These are phyloP conservation scores for Saguinus imperator DNA, from an alignment of 2,113 vertebrate genomes.

Conservation along the genomic window DNA sequence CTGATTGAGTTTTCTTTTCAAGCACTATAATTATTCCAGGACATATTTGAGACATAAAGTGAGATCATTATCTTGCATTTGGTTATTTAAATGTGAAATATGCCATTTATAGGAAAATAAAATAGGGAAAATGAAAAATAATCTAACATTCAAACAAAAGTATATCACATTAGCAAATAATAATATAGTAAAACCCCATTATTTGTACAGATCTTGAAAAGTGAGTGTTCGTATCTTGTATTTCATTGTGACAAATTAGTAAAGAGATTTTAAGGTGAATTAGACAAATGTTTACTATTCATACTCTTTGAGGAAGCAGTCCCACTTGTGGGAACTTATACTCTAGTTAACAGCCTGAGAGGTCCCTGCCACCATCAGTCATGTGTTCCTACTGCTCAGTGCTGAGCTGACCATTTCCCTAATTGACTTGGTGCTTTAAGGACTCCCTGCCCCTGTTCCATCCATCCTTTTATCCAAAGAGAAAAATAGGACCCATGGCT, in stretches of 20 bases:
- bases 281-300: not conserved
- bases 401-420: not conserved
- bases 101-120: not conserved
- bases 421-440: not conserved
- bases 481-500: not conserved
- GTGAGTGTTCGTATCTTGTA: not conserved
- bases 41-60: not conserved
- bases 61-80: not conserved
- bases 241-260: not conserved
- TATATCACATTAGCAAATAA: not conserved
- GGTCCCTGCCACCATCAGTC: not conserved
- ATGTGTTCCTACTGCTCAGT: not conserved
- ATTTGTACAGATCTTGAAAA: not conserved
- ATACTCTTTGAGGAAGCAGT: not conserved
- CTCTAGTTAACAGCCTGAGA: not conserved
- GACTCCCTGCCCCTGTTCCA: not conserved
- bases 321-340: not conserved
- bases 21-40: not conserved
- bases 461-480: not conserved
- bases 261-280: not conserved
- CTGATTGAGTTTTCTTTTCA: not conserved
- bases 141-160: not conserved
- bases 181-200: not conserved
- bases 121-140: not conserved
- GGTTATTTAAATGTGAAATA: not conserved